Percentiles rank a stretch among this genome's conserved stretches.
Conservation (phyloP, 1,140 invertebrate genomes). For the Gryon sp. region DNA sequence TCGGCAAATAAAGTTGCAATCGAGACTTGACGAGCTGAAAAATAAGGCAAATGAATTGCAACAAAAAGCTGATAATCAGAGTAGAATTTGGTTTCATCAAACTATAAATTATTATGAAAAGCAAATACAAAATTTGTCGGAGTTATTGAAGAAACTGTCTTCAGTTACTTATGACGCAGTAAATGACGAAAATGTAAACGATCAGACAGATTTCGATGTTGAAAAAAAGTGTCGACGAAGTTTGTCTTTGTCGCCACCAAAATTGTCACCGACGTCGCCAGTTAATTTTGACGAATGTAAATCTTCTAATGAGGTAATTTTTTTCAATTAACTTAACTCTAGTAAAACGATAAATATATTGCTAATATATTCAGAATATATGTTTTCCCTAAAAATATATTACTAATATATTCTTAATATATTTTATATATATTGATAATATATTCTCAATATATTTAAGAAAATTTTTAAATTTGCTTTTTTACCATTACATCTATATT, state of each 20-base stretch:
- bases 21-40: constrained; percentile 22
- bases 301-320: constrained; percentile 30
- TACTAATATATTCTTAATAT: too few relatives aligned
- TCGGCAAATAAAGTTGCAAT: constrained; percentile 12
- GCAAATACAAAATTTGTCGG: constrained; percentile 39
- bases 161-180: not conserved
- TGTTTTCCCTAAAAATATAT: too few relatives aligned
- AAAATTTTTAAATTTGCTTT: too few relatives aligned
- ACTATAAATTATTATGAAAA: constrained; percentile 33
- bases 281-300: constrained; percentile 5
- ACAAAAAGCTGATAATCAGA: constrained; percentile 11
- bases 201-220: not conserved
- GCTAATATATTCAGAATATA: too few relatives aligned
- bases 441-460: too few relatives aligned
- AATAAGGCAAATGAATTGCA: constrained; percentile 27
- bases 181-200: not conserved
- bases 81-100: constrained; percentile 2
- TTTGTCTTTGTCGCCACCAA: constrained; percentile 32
- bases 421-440: too few relatives aligned
- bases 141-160: constrained; percentile 25
- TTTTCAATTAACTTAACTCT: not conserved
- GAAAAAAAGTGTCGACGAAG: constrained; percentile 1
- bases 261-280: constrained; percentile 18
- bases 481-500: too few relatives aligned
- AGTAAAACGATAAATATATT: too few relatives aligned